phyloP scores from a whole-genome alignment of 2,888 invertebrate species.

The Caenorhabditis zanzibari region DNA sequence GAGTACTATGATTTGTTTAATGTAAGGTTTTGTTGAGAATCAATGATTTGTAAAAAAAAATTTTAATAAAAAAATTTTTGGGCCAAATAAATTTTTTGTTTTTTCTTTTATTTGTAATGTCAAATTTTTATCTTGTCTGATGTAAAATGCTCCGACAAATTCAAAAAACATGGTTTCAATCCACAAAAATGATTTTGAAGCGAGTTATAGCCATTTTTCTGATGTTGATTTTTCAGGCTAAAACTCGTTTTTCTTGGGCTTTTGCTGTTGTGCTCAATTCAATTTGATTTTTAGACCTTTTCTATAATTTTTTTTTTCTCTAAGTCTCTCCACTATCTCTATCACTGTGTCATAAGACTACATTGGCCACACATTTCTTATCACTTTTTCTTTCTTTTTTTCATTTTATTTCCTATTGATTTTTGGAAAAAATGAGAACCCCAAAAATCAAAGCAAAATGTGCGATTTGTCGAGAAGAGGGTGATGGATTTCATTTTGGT shows the following conservation, averaged over 20 bases:
- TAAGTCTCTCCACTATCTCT: conserved; percentile 2
- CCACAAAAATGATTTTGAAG: no score
- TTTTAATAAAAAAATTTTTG: no score
- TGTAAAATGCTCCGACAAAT: no score
- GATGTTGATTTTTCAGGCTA: no score
- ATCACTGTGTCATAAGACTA: not conserved
- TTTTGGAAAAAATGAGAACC: not conserved
- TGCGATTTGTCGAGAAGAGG: conserved; percentile 45
- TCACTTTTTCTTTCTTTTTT: not conserved
- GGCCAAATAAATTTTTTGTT: no score
- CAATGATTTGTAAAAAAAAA: no score
- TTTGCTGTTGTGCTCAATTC: no score
- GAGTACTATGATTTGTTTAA: conserved; percentile 16
- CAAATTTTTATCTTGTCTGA: no score
- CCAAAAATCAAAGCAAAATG: conserved; percentile 26
- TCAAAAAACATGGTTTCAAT: no score
- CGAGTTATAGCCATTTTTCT: no score
- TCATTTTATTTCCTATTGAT: not conserved
- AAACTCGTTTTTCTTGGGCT: no score
- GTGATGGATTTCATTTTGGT: conserved; percentile 59
- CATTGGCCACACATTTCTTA: conserved; percentile 5
- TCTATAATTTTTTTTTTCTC: not conserved
- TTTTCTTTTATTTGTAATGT: no score
- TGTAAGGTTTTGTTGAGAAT: conserved; percentile 2
- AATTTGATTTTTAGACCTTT: not conserved